Evolutionary conservation across 2,797 vertebrate species (phyloP).

Genomic region (Eidolon dupreanum): DNA sequence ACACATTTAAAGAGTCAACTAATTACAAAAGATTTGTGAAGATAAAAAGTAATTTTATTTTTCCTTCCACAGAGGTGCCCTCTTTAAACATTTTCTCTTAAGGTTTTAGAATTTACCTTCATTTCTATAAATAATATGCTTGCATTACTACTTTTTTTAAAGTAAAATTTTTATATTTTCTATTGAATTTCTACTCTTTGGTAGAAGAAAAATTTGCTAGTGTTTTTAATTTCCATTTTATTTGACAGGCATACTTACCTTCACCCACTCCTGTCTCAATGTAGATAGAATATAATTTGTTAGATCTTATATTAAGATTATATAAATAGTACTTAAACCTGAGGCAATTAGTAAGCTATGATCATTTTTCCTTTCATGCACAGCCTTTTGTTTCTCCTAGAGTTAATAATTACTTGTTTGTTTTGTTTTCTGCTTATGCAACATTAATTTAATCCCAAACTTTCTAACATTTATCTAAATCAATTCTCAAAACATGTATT

Average conservation of each 20-base stretch:
- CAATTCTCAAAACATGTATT: not conserved
- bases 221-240: not conserved
- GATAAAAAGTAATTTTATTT: too few species aligned
- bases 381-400: not conserved
- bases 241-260: not conserved
- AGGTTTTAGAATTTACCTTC: not conserved
- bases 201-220: not conserved
- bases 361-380: not conserved
- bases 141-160: not conserved
- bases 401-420: not conserved
- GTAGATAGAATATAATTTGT: not conserved
- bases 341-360: not conserved
- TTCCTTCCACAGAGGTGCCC: not conserved
- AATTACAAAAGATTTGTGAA: not conserved
- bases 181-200: not conserved
- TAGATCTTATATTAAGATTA: not conserved
- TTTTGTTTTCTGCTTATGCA: not conserved
- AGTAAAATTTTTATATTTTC: not conserved
- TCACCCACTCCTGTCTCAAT: not conserved
- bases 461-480: not conserved
- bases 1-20: not conserved
- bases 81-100: not conserved
- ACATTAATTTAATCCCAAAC: not conserved
- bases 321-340: not conserved
- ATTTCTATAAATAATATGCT: not conserved